Evolutionary conservation across 2,797 vertebrate genomes (phyloP).

Genomic region (Eupleurogrammus muticus): DNA sequence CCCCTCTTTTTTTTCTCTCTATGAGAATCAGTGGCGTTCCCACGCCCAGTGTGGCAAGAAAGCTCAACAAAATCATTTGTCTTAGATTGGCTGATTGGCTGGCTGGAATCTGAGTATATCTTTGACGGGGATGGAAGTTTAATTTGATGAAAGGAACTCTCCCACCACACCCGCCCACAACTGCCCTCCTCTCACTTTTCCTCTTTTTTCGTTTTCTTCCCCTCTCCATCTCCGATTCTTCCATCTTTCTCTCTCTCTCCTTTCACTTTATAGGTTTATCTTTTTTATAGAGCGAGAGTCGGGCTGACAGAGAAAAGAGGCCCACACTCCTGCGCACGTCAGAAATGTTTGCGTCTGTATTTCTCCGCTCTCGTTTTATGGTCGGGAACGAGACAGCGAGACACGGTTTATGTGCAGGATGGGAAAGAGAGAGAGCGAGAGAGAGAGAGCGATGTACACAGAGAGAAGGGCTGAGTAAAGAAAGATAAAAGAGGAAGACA

Average conservation of each 20-base stretch:
- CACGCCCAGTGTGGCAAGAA: constrained; percentile 82
- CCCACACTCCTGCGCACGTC: constrained; percentile 45
- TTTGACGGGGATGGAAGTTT: constrained; percentile 73
- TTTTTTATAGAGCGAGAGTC: constrained; percentile 69
- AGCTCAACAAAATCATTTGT: constrained; percentile 80
- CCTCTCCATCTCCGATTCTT: constrained; percentile 24
- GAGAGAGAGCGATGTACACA: constrained; percentile 47
- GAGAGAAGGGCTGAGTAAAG: constrained; percentile 55
- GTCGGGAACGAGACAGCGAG: constrained; percentile 17
- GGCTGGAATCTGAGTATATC: constrained; percentile 72
- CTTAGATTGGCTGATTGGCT: constrained; percentile 82
- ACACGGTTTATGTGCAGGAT: constrained; percentile 45
- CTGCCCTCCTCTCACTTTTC: constrained; percentile 42
- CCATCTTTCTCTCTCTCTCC: constrained; percentile 32
- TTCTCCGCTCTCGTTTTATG: constrained; percentile 64
- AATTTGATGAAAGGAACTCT: constrained; percentile 71
- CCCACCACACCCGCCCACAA: constrained; percentile 54
- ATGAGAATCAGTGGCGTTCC: constrained; percentile 79
- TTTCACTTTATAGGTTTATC: constrained; percentile 57
- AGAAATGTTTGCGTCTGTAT: constrained; percentile 68
- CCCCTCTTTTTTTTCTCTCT: constrained; percentile 65
- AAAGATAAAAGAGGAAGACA: constrained; percentile 46
- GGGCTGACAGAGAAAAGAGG: constrained; percentile 43
- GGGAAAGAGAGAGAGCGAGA: constrained; percentile 26
- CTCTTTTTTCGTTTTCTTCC: constrained; percentile 33